phyloP scores from a whole-genome alignment of 2,888 invertebrate species.

The Tiliacea citrago region DNA sequence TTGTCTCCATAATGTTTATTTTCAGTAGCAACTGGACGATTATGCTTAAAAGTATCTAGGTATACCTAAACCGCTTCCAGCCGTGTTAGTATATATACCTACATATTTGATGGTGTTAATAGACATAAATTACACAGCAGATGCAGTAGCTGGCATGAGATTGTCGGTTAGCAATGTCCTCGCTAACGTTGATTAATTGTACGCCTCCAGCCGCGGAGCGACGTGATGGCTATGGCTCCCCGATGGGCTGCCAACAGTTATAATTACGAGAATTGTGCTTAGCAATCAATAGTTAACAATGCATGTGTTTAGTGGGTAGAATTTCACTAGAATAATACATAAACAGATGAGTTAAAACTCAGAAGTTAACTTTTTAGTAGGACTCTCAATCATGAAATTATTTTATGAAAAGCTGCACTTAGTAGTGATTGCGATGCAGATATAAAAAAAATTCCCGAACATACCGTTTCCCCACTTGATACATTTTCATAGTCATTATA shows the following conservation, averaged over 20 bases:
- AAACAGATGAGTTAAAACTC: neutral
- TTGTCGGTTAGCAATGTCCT: constrained; percentile 27
- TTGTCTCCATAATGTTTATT: no score
- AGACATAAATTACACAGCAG: constrained; percentile 4
- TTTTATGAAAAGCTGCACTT: neutral
- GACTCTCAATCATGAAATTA: neutral
- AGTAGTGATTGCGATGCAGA: neutral
- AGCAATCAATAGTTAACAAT: constrained; percentile 30
- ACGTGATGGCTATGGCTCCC: constrained; percentile 19
- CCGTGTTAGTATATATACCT: no score
- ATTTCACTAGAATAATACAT: neutral
- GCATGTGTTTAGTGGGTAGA: neutral
- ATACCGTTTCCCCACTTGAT: neutral
- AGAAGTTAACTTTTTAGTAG: neutral
- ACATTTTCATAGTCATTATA: neutral
- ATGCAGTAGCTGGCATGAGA: constrained; percentile 5
- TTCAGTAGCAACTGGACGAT: neutral
- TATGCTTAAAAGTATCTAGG: no score
- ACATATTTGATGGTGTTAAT: neutral
- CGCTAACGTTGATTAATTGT: constrained; percentile 53
- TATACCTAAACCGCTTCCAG: no score
- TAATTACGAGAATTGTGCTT: constrained; percentile 39
- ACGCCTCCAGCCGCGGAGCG: constrained; percentile 16
- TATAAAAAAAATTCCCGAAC: neutral
- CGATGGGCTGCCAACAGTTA: constrained; percentile 21